Percentiles rank a stretch among this genome's conserved stretches.
Evolutionary conservation across 2,797 vertebrate genomes (phyloP).

Genomic region (Onychomys arenicola): DNA sequence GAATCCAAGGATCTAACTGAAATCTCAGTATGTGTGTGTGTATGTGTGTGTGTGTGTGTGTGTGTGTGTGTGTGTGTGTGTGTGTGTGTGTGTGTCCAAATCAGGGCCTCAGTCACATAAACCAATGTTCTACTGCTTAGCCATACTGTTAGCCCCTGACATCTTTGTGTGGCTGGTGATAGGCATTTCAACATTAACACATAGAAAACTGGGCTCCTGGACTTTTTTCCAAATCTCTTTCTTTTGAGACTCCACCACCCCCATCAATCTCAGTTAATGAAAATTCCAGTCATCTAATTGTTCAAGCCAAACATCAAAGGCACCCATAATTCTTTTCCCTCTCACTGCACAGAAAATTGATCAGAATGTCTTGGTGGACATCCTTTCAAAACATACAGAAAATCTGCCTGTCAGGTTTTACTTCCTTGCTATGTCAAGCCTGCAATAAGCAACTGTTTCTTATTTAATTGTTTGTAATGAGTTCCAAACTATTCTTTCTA

Average conservation of each 20-base stretch:
- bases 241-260: neutral
- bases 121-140: neutral
- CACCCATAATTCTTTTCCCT: neutral
- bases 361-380: constrained; percentile 8
- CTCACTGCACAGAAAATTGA: neutral
- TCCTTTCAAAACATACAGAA: neutral
- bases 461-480: neutral
- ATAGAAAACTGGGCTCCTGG: neutral
- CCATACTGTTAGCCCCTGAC: neutral
- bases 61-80: neutral
- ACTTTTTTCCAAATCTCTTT: constrained; percentile 9
- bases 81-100: neutral
- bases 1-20: neutral
- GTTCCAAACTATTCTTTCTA: neutral
- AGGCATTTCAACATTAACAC: neutral
- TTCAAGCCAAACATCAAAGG: constrained; percentile 10
- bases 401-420: neutral
- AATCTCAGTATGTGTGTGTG: neutral
- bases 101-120: neutral
- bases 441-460: neutral
- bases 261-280: constrained; percentile 13
- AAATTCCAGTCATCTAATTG: neutral
- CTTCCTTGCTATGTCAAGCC: neutral
- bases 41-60: neutral
- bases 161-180: neutral